These are phyloP conservation scores for Botia almorhae DNA, from an alignment of 2,797 vertebrate genomes.

Conservation along the genomic window DNA sequence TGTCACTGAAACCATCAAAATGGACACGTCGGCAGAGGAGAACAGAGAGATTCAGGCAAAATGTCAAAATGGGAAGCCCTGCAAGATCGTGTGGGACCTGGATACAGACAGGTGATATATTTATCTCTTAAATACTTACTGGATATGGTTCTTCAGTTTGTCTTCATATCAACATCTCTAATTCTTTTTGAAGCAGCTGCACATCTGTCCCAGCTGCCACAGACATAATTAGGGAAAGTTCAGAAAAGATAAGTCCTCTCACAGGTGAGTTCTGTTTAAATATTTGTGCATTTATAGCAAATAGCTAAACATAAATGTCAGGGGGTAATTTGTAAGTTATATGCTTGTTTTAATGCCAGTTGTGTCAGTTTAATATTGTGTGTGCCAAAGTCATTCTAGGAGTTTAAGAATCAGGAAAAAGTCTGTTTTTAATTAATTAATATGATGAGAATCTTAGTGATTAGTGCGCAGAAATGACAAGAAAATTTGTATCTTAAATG, in stretches of 20 bases:
- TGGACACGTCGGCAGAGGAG: not conserved
- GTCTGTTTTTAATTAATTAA: no score
- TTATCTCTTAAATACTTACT: not conserved
- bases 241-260: not conserved
- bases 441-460: no score
- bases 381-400: not conserved
- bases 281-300: no score
- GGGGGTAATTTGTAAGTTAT: no score
- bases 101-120: conserved; percentile 42
- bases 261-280: conserved; percentile 27
- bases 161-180: not conserved
- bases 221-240: not conserved
- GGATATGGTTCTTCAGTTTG: conserved; percentile 18
- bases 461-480: not conserved
- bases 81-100: conserved; percentile 46
- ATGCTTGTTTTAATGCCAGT: no score
- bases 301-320: no score
- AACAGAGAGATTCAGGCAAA: not conserved
- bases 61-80: not conserved
- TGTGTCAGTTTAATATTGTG: not conserved
- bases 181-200: not conserved
- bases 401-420: no score
- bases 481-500: not conserved
- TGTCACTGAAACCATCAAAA: conserved; percentile 58
- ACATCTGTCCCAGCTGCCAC: not conserved